phyloP scores from a whole-genome alignment of 2,797 vertebrate genomes.

The Acrocephalus scirpaceus region DNA sequence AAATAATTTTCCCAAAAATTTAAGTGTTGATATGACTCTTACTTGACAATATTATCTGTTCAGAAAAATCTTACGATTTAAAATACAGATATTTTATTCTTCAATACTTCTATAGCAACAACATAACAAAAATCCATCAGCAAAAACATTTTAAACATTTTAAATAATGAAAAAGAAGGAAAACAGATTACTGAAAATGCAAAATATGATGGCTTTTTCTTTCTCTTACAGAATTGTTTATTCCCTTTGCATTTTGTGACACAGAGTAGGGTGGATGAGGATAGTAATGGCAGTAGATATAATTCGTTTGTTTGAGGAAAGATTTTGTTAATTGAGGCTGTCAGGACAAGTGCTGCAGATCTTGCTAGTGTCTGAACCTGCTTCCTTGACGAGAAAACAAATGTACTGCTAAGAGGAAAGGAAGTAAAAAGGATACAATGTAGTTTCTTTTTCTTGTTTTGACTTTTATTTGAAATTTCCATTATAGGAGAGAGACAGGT shows the following conservation, averaged over 20 bases:
- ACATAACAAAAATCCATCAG: not conserved
- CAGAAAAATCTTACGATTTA: not conserved
- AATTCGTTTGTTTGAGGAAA: not conserved
- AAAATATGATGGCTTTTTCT: not conserved
- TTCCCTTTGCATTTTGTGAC: not conserved
- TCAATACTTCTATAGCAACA: not conserved
- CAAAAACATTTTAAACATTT: not conserved
- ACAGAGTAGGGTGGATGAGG: not conserved
- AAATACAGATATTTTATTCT: not conserved
- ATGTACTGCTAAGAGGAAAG: not conserved
- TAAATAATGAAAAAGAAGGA: not conserved
- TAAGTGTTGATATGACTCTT: not conserved
- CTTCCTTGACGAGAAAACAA: not conserved
- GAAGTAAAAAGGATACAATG: not conserved
- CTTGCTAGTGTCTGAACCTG: not conserved
- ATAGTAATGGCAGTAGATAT: not conserved
- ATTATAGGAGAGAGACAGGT: not conserved
- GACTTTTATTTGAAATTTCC: not conserved
- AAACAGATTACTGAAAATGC: not conserved
- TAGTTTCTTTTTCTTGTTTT: not conserved
- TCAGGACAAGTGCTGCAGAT: not conserved
- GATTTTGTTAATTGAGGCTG: not conserved
- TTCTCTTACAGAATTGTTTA: not conserved
- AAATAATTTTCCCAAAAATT: not conserved
- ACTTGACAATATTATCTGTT: not conserved